Conservation (phyloP, 2,113 vertebrate genomes). For the Trichomycterus rosablanca region DNA sequence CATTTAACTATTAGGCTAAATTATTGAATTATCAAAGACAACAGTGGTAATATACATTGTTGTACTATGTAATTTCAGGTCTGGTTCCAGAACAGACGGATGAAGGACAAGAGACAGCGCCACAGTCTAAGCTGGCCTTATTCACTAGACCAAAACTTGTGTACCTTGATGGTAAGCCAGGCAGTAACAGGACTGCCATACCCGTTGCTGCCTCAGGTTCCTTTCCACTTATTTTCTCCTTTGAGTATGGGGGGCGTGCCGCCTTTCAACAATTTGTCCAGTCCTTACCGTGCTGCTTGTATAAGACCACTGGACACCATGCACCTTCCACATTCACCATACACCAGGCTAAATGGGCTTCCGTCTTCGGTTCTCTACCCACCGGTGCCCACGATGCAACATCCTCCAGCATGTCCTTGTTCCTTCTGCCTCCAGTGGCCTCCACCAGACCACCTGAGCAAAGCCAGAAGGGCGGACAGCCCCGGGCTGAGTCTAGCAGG, state of each 20-base stretch:
- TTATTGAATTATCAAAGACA: too few relatives aligned
- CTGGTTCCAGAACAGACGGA: slow-evolving; percentile 69
- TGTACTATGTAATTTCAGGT: slow-evolving; percentile 37
- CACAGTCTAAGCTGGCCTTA: slow-evolving; percentile 57
- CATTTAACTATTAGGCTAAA: too few relatives aligned
- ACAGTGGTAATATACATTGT: too few relatives aligned
- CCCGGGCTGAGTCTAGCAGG: slow-evolving; percentile 38
- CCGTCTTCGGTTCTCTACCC: slow-evolving; percentile 46
- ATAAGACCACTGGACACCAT: slow-evolving; percentile 51
- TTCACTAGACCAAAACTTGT: slow-evolving; percentile 55
- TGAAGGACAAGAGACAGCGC: slow-evolving; percentile 68
- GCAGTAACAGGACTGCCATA: slow-evolving; percentile 47
- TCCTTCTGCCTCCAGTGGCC: slow-evolving; percentile 60
- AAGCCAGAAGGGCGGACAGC: slow-evolving; percentile 42
- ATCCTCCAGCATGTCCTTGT: slow-evolving; percentile 58
- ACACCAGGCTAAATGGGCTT: slow-evolving; percentile 46
- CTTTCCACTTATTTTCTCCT: slow-evolving; percentile 56
- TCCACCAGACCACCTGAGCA: slow-evolving; percentile 54
- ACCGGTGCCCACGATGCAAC: slow-evolving; percentile 44
- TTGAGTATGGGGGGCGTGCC: slow-evolving; percentile 44
- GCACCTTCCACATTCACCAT: slow-evolving; percentile 48
- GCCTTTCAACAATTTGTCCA: slow-evolving; percentile 44
- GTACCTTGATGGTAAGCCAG: slow-evolving; percentile 59
- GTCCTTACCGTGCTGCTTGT: slow-evolving; percentile 23
- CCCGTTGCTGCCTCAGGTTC: slow-evolving; percentile 51